Base-by-base conservation (phyloP, 2,888 invertebrate species). In the Athetis lepigone region DNA sequence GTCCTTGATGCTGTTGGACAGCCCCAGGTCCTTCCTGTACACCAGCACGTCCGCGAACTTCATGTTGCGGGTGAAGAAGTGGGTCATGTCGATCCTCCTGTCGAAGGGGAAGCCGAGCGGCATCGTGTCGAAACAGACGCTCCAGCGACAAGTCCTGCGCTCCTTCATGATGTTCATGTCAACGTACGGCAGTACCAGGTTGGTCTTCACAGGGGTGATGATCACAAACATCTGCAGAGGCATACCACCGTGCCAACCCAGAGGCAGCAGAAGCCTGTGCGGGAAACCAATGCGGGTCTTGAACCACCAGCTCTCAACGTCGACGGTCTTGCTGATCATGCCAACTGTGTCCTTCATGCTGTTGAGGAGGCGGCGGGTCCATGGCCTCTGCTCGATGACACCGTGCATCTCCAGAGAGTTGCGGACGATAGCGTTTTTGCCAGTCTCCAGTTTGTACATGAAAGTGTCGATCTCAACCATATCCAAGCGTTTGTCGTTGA, bases 41-140 rank as follows among this genome's bases (percentile, higher is more conserved):
- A 97, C 95, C 79, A 93, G 83, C 52, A 96, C 95, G 84, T 97
- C 96, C 73, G 95, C 89, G 92, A 96, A 96, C 89, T 95, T 95
- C 92, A 96, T 96, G 93, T 97, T 97, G 76, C 95, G 95, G 19
- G 96, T 96, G 83, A 93, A 95, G 95, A 96, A 97, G 71, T 88
- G 83, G 49, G 93, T 91, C 74, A 95, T 92, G 62, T 96, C 93
- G 83, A 97, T 95, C 36, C 92, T 92, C 73, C 97, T 96, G 90
- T 98, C 97, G 93, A 98, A 96, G 76, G 98, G 98, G 95, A 96
- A 98, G 65, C 97, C 97, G 77, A 96, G 94, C 1, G 97, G 96
- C 86, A 95, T 95, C 50, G 93, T 95, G 89, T 97, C 97, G 72
- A 96, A 89, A 70, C 94, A 95, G 7, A 89, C 92, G 81, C 95